Base-by-base conservation (phyloP, 2,797 vertebrate genomes). In the Platyrinchus mystaceus region DNA sequence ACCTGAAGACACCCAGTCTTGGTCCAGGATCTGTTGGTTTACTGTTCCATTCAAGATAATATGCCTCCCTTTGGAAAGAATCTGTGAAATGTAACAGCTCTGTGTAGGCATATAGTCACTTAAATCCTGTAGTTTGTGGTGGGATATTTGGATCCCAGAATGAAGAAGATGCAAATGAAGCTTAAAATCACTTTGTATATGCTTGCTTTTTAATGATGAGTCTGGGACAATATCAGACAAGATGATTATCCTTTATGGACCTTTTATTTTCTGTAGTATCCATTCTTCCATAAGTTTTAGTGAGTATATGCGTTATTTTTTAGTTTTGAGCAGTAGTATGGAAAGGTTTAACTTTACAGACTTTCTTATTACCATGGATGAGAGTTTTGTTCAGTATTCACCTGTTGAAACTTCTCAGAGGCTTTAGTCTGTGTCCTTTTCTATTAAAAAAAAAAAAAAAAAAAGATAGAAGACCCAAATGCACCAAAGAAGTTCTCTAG, bases 41-140 rank as follows among this genome's bases (percentile, higher is more conserved):
- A 5, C 6, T 47, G 4, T 10, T 81, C 43, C 3, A 1, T 32
- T 56, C 19, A 4, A n/a, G 16, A 9, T 43, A 21, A 12, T 7
- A 1, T 7, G 3, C 8, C 39, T 39, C 10, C 11, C 15, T 44
- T 76, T 34, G 37, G 46, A 14, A n/a, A 20, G 39, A 55, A 32
- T 27, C 46, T 60, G 22, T 76, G 47, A 74, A 26, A 21, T 2
- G 0, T 3, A 23, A 7, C 14, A 41, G 46, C 30, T 50, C 47
- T 46, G 12, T 37, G 4, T 1, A 23, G 34, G 28, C 11, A 26
- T 14, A 5, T 1, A 23, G 26, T 5, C 13, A 23, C 24, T 47
- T 5, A 30, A 43, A 60, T n/a, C 26, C 59, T 52, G 13, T 6
- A 9, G 37, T 53, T 52, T 49, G 34, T 22, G 20, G 12, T 4